Evolutionary conservation across 2,797 vertebrate species (phyloP).

Genomic region (Chlorospingus semifuscus): DNA sequence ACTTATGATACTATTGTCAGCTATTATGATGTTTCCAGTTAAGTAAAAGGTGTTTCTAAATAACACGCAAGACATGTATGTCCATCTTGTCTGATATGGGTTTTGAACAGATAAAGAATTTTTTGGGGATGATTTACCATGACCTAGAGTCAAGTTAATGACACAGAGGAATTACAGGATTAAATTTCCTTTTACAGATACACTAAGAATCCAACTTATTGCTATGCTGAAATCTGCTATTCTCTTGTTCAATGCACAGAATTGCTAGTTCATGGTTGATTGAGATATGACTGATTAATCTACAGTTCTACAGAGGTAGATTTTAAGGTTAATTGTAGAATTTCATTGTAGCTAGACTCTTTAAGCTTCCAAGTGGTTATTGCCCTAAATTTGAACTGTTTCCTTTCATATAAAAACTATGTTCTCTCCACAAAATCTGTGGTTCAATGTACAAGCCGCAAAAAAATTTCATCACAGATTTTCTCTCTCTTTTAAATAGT

Average conservation of each 20-base stretch:
- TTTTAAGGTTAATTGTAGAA: constrained; percentile 50
- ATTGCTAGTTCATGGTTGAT: constrained; percentile 3
- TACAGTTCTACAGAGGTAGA: not conserved
- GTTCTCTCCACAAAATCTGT: not conserved
- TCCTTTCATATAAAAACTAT: not conserved
- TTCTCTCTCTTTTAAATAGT: not conserved
- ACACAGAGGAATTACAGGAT: constrained; percentile 16
- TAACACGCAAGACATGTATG: not conserved
- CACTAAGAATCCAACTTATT: not conserved
- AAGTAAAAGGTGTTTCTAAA: not conserved
- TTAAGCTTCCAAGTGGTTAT: not conserved
- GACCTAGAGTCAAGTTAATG: not conserved
- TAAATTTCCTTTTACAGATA: constrained; percentile 16
- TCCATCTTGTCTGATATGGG: not conserved
- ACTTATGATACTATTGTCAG: not conserved
- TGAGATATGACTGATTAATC: not conserved
- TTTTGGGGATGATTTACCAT: not conserved
- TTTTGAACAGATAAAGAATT: not conserved
- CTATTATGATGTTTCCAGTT: not conserved
- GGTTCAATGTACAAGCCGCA: not conserved
- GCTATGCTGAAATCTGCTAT: not conserved
- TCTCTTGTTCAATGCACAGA: not conserved
- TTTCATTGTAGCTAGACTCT: not conserved
- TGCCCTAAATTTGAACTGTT: not conserved
- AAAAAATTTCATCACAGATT: not conserved